Conservation (phyloP, 2,888 invertebrate species). For the Galerucella pusilla region DNA sequence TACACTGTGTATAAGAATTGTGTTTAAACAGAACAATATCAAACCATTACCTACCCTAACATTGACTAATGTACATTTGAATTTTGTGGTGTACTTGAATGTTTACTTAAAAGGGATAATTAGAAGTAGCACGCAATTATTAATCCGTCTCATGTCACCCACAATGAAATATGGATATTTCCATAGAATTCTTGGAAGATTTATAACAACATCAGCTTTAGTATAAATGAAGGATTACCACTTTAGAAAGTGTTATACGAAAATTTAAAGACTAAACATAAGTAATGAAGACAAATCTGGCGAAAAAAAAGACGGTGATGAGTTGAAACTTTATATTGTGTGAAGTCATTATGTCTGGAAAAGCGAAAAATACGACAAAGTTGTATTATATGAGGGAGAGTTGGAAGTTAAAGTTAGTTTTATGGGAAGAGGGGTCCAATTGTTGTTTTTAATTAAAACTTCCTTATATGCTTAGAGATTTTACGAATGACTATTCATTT, state of each 20-base stretch:
- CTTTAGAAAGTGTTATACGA: too few relatives aligned
- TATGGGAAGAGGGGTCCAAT: too few relatives aligned
- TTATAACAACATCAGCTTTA: background rate
- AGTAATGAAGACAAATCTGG: background rate
- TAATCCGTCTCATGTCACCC: background rate
- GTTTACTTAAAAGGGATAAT: background rate
- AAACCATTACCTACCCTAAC: background rate
- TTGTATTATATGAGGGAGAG: too few relatives aligned
- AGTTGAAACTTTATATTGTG: too few relatives aligned
- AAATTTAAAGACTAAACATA: background rate
- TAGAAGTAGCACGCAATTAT: background rate
- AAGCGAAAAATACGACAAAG: too few relatives aligned
- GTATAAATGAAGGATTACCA: too few relatives aligned
- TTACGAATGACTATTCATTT: too few relatives aligned
- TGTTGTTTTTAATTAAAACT: too few relatives aligned
- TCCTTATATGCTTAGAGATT: too few relatives aligned
- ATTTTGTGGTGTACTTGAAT: background rate
- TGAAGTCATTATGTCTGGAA: too few relatives aligned
- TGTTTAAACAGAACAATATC: background rate
- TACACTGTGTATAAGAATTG: slow-evolving; percentile 31
- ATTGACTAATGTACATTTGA: background rate
- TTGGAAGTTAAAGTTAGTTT: too few relatives aligned
- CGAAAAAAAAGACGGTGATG: too few relatives aligned
- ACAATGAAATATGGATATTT: background rate
- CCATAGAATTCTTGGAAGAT: background rate